Evolutionary conservation across 2,888 invertebrate species (phyloP).

Genomic region (Idaea dimidiata): DNA sequence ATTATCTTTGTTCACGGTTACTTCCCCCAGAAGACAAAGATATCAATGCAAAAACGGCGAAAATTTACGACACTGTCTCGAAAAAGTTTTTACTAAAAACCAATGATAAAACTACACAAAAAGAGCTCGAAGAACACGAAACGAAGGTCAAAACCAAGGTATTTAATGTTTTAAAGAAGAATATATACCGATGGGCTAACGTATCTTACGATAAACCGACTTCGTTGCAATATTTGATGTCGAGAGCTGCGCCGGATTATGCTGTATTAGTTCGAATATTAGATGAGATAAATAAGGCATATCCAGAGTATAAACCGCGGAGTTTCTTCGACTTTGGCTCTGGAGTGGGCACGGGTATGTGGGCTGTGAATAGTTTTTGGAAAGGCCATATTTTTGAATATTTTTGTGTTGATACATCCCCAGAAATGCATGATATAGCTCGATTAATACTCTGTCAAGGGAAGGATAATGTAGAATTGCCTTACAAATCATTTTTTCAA

Average conservation of each 20-base stretch:
- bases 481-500: conserved; percentile 84
- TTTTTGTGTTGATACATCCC: conserved; percentile 91
- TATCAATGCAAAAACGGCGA: conserved; percentile 63
- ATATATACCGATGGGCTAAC: conserved; percentile 87
- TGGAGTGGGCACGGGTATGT: conserved; percentile 91
- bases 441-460: conserved; percentile 85
- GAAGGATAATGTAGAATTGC: conserved; percentile 80
- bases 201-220: conserved; percentile 84
- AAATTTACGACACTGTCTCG: conserved; percentile 60
- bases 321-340: conserved; percentile 95
- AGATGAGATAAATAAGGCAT: conserved; percentile 84
- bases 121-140: conserved; percentile 63
- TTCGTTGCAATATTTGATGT: conserved; percentile 85
- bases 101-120: conserved; percentile 39
- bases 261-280: conserved; percentile 86
- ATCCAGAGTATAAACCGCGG: conserved; percentile 86
- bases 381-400: conserved; percentile 87
- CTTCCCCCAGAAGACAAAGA: conserved; percentile 83
- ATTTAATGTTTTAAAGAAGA: conserved; percentile 78
- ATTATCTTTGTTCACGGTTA: conserved; percentile 82
- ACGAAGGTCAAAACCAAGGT: conserved; percentile 77
- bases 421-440: conserved; percentile 91
- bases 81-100: conserved; percentile 48
- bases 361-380: conserved; percentile 91
- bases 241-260: conserved; percentile 88